A percentile compares a stretch with the other conserved stretches of the same genome.
phyloP scores from a whole-genome alignment of 2,888 invertebrate genomes.

The Nomada ruficornis region DNA sequence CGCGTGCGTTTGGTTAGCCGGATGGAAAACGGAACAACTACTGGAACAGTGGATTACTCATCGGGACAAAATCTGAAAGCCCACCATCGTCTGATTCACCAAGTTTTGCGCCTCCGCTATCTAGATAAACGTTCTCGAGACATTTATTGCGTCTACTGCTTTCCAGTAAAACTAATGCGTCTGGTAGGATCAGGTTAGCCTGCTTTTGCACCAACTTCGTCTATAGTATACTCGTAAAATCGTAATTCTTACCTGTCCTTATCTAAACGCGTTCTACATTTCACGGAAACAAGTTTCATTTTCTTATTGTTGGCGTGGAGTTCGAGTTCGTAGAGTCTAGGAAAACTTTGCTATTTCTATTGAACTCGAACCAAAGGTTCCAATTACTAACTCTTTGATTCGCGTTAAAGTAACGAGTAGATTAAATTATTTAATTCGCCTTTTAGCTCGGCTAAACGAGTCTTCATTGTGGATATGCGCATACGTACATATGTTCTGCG shows the following conservation, averaged over 20 bases:
- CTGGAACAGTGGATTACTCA: constrained; percentile 54
- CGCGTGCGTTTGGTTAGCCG: neutral
- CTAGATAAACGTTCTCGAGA: constrained; percentile 32
- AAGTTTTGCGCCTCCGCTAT: constrained; percentile 9
- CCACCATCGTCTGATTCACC: constrained; percentile 53
- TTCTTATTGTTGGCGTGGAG: neutral
- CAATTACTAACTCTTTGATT: neutral
- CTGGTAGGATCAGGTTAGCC: constrained; percentile 1
- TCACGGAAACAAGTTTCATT: too few relatives aligned
- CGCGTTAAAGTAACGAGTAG: neutral
- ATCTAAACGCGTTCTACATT: neutral
- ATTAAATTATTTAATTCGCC: constrained; percentile 24
- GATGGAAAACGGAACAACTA: neutral
- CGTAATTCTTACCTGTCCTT: neutral
- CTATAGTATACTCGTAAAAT: neutral
- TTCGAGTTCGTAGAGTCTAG: too few relatives aligned
- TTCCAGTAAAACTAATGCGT: constrained; percentile 37
- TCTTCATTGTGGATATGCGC: neutral
- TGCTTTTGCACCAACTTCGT: neutral
- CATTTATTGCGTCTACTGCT: constrained; percentile 35
- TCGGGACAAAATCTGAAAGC: constrained; percentile 50
- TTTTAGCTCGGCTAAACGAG: constrained; percentile 15
- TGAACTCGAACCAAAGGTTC: neutral
- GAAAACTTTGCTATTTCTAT: neutral
- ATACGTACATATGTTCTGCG: neutral